Evolutionary conservation across 2,797 vertebrate genomes (phyloP).

Genomic region (Crax fasciolata): DNA sequence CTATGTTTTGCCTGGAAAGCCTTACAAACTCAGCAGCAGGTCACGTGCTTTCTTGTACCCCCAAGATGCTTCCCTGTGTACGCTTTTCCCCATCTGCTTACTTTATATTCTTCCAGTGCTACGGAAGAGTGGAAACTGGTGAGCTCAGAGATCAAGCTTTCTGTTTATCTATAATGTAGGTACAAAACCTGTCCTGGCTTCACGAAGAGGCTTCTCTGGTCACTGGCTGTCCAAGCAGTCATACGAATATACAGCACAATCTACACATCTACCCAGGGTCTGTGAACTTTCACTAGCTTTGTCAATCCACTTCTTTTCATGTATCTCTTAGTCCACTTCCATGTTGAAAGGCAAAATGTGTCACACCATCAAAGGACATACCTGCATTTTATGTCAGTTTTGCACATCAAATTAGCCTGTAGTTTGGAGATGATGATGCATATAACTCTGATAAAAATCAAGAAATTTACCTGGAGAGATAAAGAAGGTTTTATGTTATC

Average conservation of each 20-base stretch:
- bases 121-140: background rate
- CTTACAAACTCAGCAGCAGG: background rate
- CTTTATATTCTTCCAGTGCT: background rate
- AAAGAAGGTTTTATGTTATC: background rate
- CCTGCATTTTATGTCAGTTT: constrained; percentile 98
- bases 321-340: background rate
- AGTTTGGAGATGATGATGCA: constrained; percentile 97
- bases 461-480: constrained; percentile 92
- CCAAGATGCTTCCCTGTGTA: background rate
- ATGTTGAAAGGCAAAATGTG: background rate
- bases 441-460: constrained; percentile 97
- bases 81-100: background rate
- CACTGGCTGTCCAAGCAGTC: background rate
- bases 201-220: background rate
- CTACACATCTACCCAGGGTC: background rate
- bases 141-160: background rate
- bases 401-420: constrained; percentile 96
- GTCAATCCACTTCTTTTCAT: background rate
- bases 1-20: background rate
- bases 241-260: background rate
- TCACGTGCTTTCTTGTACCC: background rate
- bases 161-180: background rate
- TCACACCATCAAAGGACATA: constrained; percentile 68
- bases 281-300: background rate
- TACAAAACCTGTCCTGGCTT: background rate